Conservation (phyloP, 2,113 vertebrate species). For the Macroglossus sobrinus region DNA sequence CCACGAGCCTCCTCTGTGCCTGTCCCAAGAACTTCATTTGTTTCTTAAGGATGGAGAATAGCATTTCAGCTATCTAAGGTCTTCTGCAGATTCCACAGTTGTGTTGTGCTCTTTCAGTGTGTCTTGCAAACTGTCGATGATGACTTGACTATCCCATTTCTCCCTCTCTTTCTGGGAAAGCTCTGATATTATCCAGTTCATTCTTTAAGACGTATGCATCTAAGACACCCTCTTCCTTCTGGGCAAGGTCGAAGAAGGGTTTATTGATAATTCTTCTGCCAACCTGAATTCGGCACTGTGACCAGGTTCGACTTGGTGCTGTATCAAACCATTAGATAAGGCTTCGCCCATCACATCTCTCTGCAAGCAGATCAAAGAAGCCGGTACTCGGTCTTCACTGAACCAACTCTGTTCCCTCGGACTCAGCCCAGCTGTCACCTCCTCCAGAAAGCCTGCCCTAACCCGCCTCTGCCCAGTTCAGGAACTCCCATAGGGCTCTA, state of each 20-base stretch:
- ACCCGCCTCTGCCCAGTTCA: neutral
- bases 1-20: too few relatives aligned
- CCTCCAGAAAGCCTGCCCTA: neutral
- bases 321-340: conserved; percentile 95
- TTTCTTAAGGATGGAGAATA: too few relatives aligned
- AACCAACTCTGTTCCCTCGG: neutral
- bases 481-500: neutral
- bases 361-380: neutral
- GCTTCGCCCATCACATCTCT: conserved; percentile 71
- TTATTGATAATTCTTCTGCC: conserved; percentile 92
- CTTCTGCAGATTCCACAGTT: too few relatives aligned
- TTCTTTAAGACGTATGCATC: conserved; percentile 95
- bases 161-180: conserved; percentile 86
- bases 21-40: too few relatives aligned
- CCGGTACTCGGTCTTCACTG: neutral
- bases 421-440: neutral
- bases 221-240: conserved; percentile 82
- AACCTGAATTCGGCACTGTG: conserved; percentile 93
- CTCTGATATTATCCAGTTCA: conserved; percentile 89
- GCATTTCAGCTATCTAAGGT: too few relatives aligned
- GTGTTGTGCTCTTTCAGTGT: too few relatives aligned
- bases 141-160: too few relatives aligned
- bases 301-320: conserved; percentile 93
- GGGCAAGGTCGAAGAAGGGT: conserved; percentile 92
- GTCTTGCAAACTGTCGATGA: too few relatives aligned